These are phyloP conservation scores for Zapornia atra DNA, from an alignment of 2,113 vertebrate species.

Conservation along the genomic window DNA sequence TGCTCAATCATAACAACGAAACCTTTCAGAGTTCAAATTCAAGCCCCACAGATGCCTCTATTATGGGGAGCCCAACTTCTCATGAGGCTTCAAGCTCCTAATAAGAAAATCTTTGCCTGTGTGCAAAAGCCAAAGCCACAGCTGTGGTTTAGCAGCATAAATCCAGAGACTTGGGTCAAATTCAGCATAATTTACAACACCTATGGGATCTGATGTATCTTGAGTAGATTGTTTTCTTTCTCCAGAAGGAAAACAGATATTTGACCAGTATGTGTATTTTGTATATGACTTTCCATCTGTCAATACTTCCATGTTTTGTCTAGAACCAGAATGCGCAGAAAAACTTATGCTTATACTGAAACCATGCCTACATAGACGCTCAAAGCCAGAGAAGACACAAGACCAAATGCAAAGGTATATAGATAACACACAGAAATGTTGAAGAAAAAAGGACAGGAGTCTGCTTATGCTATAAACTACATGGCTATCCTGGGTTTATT, in stretches of 20 bases:
- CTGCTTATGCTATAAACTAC: neutral
- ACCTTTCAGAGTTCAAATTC: neutral
- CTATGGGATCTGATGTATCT: neutral
- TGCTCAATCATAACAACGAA: neutral
- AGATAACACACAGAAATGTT: neutral
- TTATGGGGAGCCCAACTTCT: neutral
- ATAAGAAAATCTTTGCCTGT: neutral
- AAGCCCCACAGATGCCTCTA: neutral
- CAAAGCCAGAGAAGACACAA: accelerated
- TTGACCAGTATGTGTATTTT: neutral
- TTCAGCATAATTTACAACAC: neutral
- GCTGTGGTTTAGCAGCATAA: neutral
- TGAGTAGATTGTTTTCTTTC: neutral
- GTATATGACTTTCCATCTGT: neutral
- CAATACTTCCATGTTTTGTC: neutral
- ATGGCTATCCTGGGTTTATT: neutral
- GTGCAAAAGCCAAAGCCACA: neutral
- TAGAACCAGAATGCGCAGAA: neutral
- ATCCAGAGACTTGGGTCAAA: neutral
- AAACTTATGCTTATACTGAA: neutral
- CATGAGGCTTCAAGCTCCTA: neutral
- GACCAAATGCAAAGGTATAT: neutral
- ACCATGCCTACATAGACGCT: neutral
- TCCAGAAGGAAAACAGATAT: neutral
- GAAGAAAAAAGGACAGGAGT: neutral